Percentiles rank a stretch among this genome's conserved stretches.
Conservation (phyloP, 2,888 invertebrate species). For the Aleiodes testaceus region DNA sequence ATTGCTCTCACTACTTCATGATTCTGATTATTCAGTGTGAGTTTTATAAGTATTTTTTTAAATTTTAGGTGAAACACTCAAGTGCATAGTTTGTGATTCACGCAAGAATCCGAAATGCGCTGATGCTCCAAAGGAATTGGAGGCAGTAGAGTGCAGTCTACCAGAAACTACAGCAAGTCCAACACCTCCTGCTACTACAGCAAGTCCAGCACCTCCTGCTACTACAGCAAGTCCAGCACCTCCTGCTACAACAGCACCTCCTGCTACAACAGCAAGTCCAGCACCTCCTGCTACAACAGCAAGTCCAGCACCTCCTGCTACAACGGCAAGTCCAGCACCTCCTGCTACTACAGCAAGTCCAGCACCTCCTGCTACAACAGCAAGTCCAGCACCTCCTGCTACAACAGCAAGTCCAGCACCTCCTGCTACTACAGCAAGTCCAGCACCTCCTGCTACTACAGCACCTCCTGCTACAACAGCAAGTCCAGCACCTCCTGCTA, state of each 20-base stretch:
- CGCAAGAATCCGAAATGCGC: neutral
- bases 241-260: neutral
- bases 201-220: neutral
- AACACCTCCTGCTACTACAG: neutral
- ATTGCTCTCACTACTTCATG: too few species aligned
- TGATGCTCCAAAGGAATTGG: neutral
- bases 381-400: neutral
- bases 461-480: neutral
- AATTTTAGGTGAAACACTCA: neutral
- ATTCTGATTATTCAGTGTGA: too few species aligned
- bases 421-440: neutral
- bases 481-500: neutral
- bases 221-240: neutral
- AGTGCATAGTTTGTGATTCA: conserved; percentile 12
- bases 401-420: neutral
- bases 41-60: neutral
- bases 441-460: neutral
- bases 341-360: neutral
- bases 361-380: too few species aligned
- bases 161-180: neutral
- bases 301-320: neutral
- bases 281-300: neutral
- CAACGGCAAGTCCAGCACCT: neutral
- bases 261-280: neutral
- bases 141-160: neutral